phyloP scores from a whole-genome alignment of 2,113 vertebrate genomes.

The Halcyon malimbica region DNA sequence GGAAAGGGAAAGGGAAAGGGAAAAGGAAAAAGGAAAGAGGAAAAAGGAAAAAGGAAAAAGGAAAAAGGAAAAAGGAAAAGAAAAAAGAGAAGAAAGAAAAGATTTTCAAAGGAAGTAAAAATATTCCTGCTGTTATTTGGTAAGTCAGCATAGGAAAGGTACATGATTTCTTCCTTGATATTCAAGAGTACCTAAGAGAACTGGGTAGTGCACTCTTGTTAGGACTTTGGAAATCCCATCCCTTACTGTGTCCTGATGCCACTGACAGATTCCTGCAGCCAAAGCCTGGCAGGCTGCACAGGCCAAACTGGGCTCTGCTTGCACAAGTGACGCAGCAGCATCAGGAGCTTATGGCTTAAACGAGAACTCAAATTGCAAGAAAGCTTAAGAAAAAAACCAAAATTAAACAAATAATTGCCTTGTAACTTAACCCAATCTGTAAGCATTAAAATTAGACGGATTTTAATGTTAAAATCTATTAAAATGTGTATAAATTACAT shows the following conservation, averaged over 20 bases:
- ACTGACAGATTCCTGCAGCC: not conserved
- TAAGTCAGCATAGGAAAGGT: not conserved
- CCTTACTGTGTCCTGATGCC: not conserved
- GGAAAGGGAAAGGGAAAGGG: no score
- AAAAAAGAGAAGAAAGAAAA: not conserved
- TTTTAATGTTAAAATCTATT: not conserved
- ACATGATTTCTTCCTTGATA: rapidly evolving
- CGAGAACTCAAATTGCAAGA: not conserved
- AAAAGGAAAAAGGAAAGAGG: no score
- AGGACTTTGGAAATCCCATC: not conserved
- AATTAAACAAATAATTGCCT: not conserved
- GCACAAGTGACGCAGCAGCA: not conserved
- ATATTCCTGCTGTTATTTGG: not conserved
- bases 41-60: not conserved
- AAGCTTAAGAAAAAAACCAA: not conserved
- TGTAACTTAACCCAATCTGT: not conserved
- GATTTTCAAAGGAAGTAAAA: not conserved
- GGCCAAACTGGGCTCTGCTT: not conserved
- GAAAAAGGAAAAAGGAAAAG: no score
- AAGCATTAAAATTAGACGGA: not conserved
- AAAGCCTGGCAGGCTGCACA: not conserved
- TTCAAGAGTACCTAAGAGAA: not conserved
- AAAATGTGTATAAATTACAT: not conserved
- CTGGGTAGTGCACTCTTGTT: not conserved
- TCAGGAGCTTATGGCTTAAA: not conserved